phyloP scores from a whole-genome alignment of 2,888 invertebrate species.

The Chloroclystis v-ata region DNA sequence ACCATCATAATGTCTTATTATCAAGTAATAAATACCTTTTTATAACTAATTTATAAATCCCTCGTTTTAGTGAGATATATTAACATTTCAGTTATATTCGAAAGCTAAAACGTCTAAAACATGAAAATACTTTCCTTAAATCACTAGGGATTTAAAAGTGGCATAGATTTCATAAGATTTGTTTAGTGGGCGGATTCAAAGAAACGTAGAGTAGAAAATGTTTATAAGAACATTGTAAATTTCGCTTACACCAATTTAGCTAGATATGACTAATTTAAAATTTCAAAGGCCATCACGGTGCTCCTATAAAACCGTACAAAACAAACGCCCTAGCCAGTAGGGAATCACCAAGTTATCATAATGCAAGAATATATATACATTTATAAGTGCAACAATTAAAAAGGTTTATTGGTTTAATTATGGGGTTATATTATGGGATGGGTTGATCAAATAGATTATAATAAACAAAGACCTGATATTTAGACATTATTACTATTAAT shows the following conservation, averaged over 20 bases:
- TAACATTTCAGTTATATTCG: not conserved
- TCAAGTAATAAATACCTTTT: conserved; percentile 56
- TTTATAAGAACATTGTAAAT: conserved; percentile 16
- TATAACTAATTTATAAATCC: conserved; percentile 42
- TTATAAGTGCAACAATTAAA: too few species aligned
- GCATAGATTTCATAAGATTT: conserved; percentile 2
- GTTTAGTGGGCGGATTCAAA: conserved; percentile 6
- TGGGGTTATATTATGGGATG: too few species aligned
- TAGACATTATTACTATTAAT: too few species aligned
- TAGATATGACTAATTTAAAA: conserved; percentile 34
- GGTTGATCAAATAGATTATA: too few species aligned
- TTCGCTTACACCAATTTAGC: not conserved
- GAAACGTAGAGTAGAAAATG: not conserved
- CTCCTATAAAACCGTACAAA: conserved; percentile 17
- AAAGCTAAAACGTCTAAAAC: not conserved
- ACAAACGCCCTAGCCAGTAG: conserved; percentile 14
- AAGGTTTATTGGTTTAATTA: too few species aligned
- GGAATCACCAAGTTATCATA: conserved; percentile 6
- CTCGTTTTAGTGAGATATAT: conserved; percentile 55
- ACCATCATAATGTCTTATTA: conserved; percentile 38
- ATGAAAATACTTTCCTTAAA: too few species aligned
- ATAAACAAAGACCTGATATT: too few species aligned
- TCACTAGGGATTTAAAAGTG: not conserved
- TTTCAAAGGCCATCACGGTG: conserved; percentile 57
- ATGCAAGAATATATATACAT: not conserved